Conservation (phyloP, 2,888 invertebrate genomes). For the Temnothorax unifasciatus region DNA sequence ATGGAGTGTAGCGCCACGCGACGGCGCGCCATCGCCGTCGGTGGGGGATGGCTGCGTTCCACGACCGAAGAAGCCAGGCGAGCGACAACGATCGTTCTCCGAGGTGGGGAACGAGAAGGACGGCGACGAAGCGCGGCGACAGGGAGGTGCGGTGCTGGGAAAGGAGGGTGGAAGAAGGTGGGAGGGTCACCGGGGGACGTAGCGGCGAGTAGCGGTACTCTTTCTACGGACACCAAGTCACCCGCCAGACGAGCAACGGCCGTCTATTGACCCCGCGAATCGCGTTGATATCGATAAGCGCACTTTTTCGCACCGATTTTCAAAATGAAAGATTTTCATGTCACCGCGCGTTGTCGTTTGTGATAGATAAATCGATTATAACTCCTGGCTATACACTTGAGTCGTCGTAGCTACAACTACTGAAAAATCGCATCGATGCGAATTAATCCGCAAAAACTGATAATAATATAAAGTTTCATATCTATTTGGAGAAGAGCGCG, state of each 20-base stretch:
- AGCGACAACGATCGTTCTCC: slow-evolving; percentile 36
- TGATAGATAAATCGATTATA: background rate
- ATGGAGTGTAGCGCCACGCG: slow-evolving; percentile 83
- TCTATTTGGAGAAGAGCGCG: background rate
- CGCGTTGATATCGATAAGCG: slow-evolving; percentile 55
- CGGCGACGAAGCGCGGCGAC: slow-evolving; percentile 59
- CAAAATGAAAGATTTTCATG: background rate
- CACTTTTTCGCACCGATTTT: slow-evolving; percentile 12
- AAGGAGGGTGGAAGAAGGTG: slow-evolving; percentile 65
- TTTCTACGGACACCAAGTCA: slow-evolving; percentile 80
- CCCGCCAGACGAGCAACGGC: slow-evolving; percentile 82
- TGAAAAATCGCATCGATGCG: background rate
- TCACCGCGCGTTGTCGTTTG: background rate
- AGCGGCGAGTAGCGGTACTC: slow-evolving; percentile 85
- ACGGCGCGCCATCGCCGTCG: slow-evolving; percentile 74
- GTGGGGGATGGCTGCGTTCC: slow-evolving; percentile 52
- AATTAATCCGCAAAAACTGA: background rate
- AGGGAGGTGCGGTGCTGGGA: slow-evolving; percentile 53
- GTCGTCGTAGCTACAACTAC: background rate
- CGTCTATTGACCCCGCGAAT: slow-evolving; percentile 84
- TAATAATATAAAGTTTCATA: background rate
- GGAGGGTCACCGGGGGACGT: slow-evolving; percentile 79
- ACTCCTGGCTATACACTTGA: background rate
- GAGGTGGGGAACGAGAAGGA: slow-evolving; percentile 65
- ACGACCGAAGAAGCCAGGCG: slow-evolving; percentile 61